Conservation (phyloP, 2,113 vertebrate genomes). For the Alouatta palliata region DNA sequence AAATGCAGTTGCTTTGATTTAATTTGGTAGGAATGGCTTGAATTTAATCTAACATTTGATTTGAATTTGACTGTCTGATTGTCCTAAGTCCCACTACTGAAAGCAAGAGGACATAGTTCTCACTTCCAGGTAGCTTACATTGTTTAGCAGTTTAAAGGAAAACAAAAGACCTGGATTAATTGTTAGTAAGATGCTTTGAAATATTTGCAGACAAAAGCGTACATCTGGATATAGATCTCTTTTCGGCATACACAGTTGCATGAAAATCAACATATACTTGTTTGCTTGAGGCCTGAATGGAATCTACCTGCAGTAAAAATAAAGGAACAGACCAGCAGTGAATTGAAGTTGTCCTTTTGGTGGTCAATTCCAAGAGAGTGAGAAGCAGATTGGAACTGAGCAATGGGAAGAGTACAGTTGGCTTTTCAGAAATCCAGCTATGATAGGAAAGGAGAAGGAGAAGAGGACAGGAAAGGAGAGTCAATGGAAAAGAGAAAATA, state of each 20-base stretch:
- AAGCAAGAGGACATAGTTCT: not conserved
- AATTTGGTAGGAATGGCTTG: not conserved
- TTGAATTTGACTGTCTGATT: not conserved
- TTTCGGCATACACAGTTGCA: not conserved
- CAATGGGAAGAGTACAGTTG: not conserved
- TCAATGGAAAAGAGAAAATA: not conserved
- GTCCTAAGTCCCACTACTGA: not conserved
- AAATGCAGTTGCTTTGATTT: not conserved
- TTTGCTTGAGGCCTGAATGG: not conserved
- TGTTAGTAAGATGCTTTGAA: not conserved
- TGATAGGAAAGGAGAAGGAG: not conserved
- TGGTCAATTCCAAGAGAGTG: not conserved
- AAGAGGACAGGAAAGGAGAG: not conserved
- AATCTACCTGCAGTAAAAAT: not conserved
- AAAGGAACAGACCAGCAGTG: not conserved
- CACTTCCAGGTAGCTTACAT: not conserved
- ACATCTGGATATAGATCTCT: not conserved
- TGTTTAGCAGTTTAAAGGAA: not conserved
- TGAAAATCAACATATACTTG: not conserved
- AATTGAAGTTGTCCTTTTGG: not conserved
- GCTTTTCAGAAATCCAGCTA: not conserved
- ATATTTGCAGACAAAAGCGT: not conserved
- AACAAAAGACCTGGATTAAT: not conserved
- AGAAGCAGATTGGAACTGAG: not conserved
- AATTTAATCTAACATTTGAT: slow-evolving; percentile 9